Conservation (phyloP, 2,113 vertebrate genomes). For the Otus sunia region DNA sequence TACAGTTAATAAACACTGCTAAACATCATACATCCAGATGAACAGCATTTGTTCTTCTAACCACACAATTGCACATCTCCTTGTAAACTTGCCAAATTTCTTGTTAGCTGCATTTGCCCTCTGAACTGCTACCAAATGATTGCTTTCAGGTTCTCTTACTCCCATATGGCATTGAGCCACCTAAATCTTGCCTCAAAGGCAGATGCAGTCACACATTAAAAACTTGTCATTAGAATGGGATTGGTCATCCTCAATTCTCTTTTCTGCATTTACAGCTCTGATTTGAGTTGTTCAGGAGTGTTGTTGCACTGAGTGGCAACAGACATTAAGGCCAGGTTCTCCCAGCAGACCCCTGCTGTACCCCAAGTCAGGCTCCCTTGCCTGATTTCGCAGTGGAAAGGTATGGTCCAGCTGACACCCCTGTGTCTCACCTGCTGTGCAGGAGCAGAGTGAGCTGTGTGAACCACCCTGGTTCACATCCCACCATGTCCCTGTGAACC, state of each 20-base stretch:
- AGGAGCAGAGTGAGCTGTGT: fast-evolving
- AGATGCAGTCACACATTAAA: background rate
- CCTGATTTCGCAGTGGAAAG: background rate
- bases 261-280: background rate
- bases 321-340: background rate
- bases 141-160: background rate
- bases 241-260: background rate
- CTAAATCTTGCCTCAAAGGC: background rate
- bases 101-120: background rate
- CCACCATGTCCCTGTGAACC: fast-evolving
- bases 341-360: background rate
- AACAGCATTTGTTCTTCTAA: background rate
- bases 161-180: background rate
- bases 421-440: fast-evolving
- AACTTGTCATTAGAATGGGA: background rate
- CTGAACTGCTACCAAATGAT: background rate
- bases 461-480: fast-evolving
- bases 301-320: fast-evolving
- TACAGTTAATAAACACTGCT: background rate
- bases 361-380: background rate
- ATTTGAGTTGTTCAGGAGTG: background rate
- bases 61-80: background rate
- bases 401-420: background rate
- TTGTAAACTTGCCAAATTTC: background rate
- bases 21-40: background rate